Percentiles rank a stretch among this genome's conserved stretches.
These are phyloP conservation scores for Orthonevra nobilis DNA, from an alignment of 2,888 invertebrate species.

Conservation along the genomic window DNA sequence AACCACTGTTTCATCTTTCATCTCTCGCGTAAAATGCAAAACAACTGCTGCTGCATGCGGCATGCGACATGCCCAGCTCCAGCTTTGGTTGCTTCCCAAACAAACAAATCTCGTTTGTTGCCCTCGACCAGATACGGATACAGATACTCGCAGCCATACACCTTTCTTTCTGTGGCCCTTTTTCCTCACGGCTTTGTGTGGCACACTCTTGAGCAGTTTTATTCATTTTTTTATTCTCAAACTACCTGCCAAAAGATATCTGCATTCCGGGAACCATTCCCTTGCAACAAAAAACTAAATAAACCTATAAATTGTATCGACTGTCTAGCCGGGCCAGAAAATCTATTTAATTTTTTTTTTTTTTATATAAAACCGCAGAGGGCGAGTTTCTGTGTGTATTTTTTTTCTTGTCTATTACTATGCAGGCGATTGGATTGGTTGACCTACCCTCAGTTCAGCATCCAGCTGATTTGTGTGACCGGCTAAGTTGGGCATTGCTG, in stretches of 20 bases:
- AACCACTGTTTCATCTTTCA: slow-evolving; percentile 47
- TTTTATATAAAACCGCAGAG: too few relatives aligned
- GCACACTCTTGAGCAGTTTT: slow-evolving; percentile 8
- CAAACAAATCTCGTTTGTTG: slow-evolving; percentile 18
- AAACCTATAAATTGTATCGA: slow-evolving; percentile 21
- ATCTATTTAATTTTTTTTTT: neutral
- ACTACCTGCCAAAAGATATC: slow-evolving; percentile 56
- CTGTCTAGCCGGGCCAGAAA: neutral
- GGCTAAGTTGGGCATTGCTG: slow-evolving; percentile 91
- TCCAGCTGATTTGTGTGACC: slow-evolving; percentile 90
- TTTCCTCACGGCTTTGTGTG: slow-evolving; percentile 15
- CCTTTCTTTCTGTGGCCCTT: slow-evolving; percentile 17
- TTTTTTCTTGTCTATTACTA: too few relatives aligned
- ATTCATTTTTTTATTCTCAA: neutral
- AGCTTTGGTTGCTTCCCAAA: slow-evolving; percentile 28
- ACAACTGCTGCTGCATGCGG: slow-evolving; percentile 32
- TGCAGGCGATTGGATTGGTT: neutral
- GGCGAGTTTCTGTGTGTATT: too few relatives aligned
- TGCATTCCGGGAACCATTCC: slow-evolving; percentile 11
- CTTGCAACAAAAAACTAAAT: neutral
- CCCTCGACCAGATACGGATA: slow-evolving; percentile 12
- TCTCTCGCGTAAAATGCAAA: slow-evolving; percentile 56
- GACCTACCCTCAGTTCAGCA: slow-evolving; percentile 88
- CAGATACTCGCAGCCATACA: neutral
- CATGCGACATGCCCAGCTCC: neutral